phyloP scores from a whole-genome alignment of 1,140 invertebrate genomes.

The Orchestia grillus region DNA sequence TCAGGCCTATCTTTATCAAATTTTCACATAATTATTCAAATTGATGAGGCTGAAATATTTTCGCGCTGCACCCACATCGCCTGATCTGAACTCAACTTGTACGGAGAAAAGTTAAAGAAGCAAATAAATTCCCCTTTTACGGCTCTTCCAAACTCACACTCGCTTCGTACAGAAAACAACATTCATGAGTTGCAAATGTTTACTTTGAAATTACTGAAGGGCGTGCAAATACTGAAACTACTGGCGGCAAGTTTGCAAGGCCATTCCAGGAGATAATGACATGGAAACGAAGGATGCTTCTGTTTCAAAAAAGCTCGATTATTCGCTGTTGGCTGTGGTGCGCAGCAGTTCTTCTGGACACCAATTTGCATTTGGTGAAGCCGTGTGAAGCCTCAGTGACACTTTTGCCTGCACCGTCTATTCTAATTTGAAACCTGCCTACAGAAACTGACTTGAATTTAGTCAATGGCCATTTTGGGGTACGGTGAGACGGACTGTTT shows the following conservation, averaged over 20 bases:
- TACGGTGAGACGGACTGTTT: background rate
- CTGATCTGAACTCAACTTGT: too few species aligned
- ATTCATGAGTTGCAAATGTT: background rate
- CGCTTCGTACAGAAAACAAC: background rate
- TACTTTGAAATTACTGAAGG: background rate
- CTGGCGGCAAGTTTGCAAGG: background rate
- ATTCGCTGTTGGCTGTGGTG: background rate
- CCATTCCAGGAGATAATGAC: background rate
- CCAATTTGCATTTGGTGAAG: background rate
- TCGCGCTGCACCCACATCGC: too few species aligned
- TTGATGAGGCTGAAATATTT: too few species aligned
- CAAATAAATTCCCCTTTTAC: too few species aligned
- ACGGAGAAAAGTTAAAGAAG: too few species aligned
- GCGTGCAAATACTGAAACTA: background rate
- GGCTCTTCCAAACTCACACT: too few species aligned
- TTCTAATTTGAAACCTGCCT: background rate
- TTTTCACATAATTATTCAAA: too few species aligned
- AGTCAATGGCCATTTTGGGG: background rate
- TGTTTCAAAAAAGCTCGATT: background rate
- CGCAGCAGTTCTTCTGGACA: background rate
- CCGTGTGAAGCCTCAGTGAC: background rate
- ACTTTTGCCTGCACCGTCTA: background rate
- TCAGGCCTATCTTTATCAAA: too few species aligned
- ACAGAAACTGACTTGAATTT: background rate
- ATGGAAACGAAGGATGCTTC: constrained; percentile 23